Conservation (phyloP, 2,888 invertebrate genomes). For the Blera fallax region DNA sequence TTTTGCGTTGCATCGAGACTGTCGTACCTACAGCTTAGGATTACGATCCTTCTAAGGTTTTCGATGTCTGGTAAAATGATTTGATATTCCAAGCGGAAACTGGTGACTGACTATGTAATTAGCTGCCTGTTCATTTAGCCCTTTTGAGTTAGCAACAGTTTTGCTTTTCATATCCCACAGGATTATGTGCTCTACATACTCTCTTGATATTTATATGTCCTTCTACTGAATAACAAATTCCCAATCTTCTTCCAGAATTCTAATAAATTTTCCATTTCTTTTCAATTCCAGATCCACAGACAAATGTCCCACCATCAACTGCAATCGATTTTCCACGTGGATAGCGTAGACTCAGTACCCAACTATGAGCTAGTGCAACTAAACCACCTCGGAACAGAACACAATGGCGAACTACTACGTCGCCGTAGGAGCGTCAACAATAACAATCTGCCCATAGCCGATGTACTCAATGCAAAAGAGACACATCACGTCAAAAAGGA, state of each 20-base stretch:
- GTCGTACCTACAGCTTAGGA: too few species aligned
- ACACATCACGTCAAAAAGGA: constrained; percentile 82
- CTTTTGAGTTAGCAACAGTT: too few species aligned
- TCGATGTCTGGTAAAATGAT: too few species aligned
- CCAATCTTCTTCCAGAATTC: background rate
- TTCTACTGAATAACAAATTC: too few species aligned
- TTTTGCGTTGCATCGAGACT: too few species aligned
- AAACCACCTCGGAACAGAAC: constrained; percentile 83
- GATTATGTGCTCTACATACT: too few species aligned
- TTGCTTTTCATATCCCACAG: too few species aligned
- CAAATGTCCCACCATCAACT: constrained; percentile 93
- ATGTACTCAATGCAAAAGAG: constrained; percentile 69
- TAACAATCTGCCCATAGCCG: constrained; percentile 81
- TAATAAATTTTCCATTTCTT: constrained; percentile 59
- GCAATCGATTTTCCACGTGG: constrained; percentile 91
- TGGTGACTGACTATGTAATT: too few species aligned
- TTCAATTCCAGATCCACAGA: constrained; percentile 91
- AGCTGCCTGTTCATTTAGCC: too few species aligned
- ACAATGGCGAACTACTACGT: constrained; percentile 74
- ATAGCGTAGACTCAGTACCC: constrained; percentile 89
- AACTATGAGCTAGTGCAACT: constrained; percentile 92
- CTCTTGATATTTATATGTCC: too few species aligned
- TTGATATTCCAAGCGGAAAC: too few species aligned
- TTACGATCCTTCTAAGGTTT: too few species aligned
- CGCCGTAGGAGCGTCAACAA: constrained; percentile 80